Conservation (phyloP, 35 echinoderm and acorn worm species). For the Amphiura filiformis region DNA sequence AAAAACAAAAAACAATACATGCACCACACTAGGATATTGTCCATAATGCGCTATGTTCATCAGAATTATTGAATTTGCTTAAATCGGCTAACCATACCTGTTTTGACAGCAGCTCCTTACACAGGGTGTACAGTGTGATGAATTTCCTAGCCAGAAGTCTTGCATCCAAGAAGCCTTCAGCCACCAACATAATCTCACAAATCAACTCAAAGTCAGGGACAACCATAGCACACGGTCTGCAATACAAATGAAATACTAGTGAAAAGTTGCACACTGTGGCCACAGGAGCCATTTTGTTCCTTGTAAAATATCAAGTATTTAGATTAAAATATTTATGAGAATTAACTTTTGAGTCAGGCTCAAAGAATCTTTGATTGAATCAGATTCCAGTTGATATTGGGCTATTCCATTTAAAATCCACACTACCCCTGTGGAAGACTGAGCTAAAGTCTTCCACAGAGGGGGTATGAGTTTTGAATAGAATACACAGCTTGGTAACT, state of each 20-base stretch:
- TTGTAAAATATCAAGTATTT: not conserved
- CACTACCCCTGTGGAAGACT: too few species aligned
- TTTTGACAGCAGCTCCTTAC: conserved; percentile 97
- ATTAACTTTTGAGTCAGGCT: not conserved
- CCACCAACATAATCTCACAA: conserved; percentile 99
- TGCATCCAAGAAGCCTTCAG: conserved; percentile 96
- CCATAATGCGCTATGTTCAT: not conserved
- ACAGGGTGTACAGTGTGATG: conserved; percentile 92
- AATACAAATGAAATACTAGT: not conserved
- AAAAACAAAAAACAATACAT: not conserved
- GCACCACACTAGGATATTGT: not conserved
- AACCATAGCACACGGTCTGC: conserved; percentile 97
- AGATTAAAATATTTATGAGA: not conserved
- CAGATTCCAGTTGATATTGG: not conserved
- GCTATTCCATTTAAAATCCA: too few species aligned
- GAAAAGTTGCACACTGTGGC: not conserved
- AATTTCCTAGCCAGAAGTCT: conserved; percentile 89
- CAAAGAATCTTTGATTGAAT: not conserved
- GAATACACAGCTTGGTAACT: too few species aligned
- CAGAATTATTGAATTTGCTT: not conserved
- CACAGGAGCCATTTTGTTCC: not conserved
- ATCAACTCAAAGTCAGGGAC: conserved; percentile 99
- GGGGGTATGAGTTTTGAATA: too few species aligned
- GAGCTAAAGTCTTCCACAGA: too few species aligned
- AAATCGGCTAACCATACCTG: conserved; percentile 45